Evolutionary conservation across 1,140 invertebrate species (phyloP).

Genomic region (Cydia strobilella): DNA sequence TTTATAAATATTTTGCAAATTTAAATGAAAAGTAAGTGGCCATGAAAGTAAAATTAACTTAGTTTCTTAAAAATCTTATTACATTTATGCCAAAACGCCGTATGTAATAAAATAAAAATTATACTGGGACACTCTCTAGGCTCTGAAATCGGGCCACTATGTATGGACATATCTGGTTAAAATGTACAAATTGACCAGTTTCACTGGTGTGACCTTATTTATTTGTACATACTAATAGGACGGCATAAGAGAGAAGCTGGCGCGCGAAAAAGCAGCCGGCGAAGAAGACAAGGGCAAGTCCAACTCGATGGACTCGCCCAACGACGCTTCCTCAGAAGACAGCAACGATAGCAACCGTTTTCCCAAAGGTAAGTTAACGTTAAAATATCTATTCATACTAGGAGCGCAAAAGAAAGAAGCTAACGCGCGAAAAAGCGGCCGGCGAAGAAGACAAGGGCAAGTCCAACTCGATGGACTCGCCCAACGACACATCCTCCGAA

Average conservation of each 20-base stretch:
- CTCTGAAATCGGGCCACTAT: no score
- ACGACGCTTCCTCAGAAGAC: slow-evolving; percentile 95
- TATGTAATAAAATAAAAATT: no score
- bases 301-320: slow-evolving; percentile 89
- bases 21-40: no score
- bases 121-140: no score
- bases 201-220: no score
- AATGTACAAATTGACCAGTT: no score
- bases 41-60: no score
- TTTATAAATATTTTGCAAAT: no score
- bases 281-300: slow-evolving; percentile 79
- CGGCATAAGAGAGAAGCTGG: slow-evolving; percentile 90
- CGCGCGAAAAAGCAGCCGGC: slow-evolving; percentile 84
- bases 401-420: slow-evolving; percentile 91
- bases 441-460: slow-evolving; percentile 80
- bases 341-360: slow-evolving; percentile 92
- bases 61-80: no score
- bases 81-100: no score
- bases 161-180: no score
- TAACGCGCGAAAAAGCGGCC: slow-evolving; percentile 85
- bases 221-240: slow-evolving; percentile 83
- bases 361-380: slow-evolving; percentile 71
- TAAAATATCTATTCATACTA: slow-evolving; percentile 74
- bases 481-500: slow-evolving; percentile 95
- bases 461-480: slow-evolving; percentile 86